Conservation (phyloP, 2,888 invertebrate genomes). For the Lasiommata megera region DNA sequence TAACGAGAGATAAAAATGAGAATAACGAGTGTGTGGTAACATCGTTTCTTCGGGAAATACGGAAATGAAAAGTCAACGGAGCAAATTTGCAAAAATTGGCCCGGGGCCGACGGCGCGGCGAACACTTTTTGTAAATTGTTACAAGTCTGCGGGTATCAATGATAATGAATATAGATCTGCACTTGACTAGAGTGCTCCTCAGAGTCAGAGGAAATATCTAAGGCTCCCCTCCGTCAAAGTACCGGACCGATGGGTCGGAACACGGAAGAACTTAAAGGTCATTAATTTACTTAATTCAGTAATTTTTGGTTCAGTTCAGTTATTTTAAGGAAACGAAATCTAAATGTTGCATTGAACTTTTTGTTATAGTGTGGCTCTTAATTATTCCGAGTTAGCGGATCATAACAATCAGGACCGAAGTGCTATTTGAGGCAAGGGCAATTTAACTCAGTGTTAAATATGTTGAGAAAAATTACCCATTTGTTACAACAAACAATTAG, state of each 20-base stretch:
- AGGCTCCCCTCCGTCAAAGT: neutral
- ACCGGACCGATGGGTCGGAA: neutral
- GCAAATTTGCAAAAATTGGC: slow-evolving; percentile 64
- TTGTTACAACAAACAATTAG: too few species aligned
- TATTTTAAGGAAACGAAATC: too few species aligned
- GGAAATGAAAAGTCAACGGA: slow-evolving; percentile 54
- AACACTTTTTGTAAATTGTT: slow-evolving; percentile 19
- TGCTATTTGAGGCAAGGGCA: too few species aligned
- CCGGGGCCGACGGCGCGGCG: slow-evolving; percentile 40
- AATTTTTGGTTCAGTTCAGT: too few species aligned
- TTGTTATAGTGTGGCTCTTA: too few species aligned
- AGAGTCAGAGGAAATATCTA: neutral
- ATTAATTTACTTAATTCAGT: too few species aligned
- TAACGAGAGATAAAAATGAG: slow-evolving; percentile 18
- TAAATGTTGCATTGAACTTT: too few species aligned
- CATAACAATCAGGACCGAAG: too few species aligned
- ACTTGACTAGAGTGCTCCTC: neutral
- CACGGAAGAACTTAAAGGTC: too few species aligned
- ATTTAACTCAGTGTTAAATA: too few species aligned
- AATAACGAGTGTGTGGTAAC: slow-evolving; percentile 20
- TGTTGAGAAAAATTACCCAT: too few species aligned
- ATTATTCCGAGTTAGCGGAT: too few species aligned
- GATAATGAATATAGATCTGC: slow-evolving; percentile 16
- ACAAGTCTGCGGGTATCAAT: slow-evolving; percentile 6
- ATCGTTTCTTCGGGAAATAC: slow-evolving; percentile 31